Evolutionary conservation across 2,888 invertebrate genomes (phyloP), one percentile per base, ranked within the genome.

Genomic region (Idaea dimidiata): DNA sequence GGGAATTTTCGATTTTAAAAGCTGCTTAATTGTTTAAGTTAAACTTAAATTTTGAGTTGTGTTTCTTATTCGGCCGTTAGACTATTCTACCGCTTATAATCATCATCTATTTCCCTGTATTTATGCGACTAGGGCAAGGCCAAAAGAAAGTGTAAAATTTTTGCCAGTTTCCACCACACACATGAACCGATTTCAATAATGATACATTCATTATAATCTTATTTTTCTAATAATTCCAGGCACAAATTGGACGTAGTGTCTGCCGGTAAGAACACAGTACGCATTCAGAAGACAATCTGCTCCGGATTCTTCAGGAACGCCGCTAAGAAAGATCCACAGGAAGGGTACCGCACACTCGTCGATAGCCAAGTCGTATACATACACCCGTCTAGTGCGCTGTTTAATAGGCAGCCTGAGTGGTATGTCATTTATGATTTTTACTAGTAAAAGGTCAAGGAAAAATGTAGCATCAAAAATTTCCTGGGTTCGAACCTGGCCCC

Each of bases 321-420:
- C 0, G 99, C 99, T 0, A 99, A 99, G 89, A 99, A 99, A 82
- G 99, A 99, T 93, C 99, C 99, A 0, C 99, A 99, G 84, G 99
- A 99, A 89, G 97, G 97, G 0, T 99, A 99, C 89, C 94, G 99
- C 61, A 99, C 99, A 0, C 93, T 99, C 7, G 99, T 99, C 0
- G 99, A 99, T 87, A 97, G 98, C 70, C 99, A 99, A 89, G 97
- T 98, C 14, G 99, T 99, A 16, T 99, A 99, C 87, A 99, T 99
- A 79, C 99, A 99, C 93, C 99, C 99, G 0, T 99, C 99, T 0
- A 98, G 98, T 85, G 97, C 99, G 0, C 93, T 99, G 7, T 99
- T 99, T 87, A 99, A 99, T 88, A 93, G 99, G 62, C 99, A 99
- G 84, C 99, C 99, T 0, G 99, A 99, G 89, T 99, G 99, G 99